A percentile compares a stretch with the other conserved stretches of the same genome.
Evolutionary conservation across 2,888 invertebrate species (phyloP).

Genomic region (Campoplex capitator): DNA sequence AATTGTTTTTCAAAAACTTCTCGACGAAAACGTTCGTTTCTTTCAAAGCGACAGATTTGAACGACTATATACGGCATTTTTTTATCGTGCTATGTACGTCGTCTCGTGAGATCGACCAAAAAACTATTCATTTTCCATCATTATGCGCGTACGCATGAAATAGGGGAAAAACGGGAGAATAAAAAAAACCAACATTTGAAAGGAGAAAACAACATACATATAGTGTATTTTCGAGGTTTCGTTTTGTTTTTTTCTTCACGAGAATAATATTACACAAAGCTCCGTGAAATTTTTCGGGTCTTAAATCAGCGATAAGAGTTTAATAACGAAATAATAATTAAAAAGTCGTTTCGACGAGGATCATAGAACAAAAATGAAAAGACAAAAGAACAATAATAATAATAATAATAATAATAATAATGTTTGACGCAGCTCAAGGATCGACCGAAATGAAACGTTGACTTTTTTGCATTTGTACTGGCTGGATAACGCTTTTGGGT

Average conservation of each 20-base stretch:
- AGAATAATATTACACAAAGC: constrained; percentile 36
- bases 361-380: constrained; percentile 45
- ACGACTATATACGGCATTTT: too few species aligned
- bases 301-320: constrained; percentile 56
- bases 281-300: constrained; percentile 57
- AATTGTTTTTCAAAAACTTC: constrained; percentile 75
- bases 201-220: constrained; percentile 70
- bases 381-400: constrained; percentile 35
- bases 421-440: constrained; percentile 60
- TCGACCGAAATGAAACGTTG: constrained; percentile 45
- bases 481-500: constrained; percentile 49
- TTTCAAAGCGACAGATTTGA: constrained; percentile 1
- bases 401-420: constrained; percentile 34
- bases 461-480: constrained; percentile 68
- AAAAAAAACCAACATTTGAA: constrained; percentile 67
- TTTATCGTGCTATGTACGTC: constrained; percentile 12
- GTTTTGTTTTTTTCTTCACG: constrained; percentile 27
- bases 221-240: constrained; percentile 58
- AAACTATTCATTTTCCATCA: constrained; percentile 19
- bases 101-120: not conserved
- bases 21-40: constrained; percentile 73
- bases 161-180: constrained; percentile 73
- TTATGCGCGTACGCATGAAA: constrained; percentile 69
- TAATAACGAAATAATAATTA: constrained; percentile 49
- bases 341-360: constrained; percentile 46